Conservation (phyloP, 2,113 vertebrate genomes). For the Gorsachius goisagi region DNA sequence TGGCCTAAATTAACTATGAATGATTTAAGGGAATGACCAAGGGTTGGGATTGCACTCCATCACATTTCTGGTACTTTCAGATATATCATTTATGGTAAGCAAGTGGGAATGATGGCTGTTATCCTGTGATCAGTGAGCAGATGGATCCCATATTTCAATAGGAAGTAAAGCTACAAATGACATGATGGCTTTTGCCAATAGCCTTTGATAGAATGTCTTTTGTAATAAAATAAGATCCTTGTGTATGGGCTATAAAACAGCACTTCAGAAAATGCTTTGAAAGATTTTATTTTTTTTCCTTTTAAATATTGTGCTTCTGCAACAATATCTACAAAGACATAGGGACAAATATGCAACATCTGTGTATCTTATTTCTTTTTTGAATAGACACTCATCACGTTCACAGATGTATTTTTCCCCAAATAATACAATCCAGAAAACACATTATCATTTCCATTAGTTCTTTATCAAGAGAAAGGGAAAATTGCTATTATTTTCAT, state of each 20-base stretch:
- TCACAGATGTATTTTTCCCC: not conserved
- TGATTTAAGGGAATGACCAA: not conserved
- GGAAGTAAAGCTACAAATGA: conserved; percentile 37
- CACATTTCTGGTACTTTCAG: conserved; percentile 19
- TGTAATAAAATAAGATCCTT: conserved; percentile 39
- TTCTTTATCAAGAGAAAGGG: not conserved
- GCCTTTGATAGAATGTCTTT: conserved; percentile 21
- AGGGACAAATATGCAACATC: conserved; percentile 32
- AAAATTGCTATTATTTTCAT: not conserved
- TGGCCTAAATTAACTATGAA: conserved; percentile 13
- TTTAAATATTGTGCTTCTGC: conserved; percentile 32
- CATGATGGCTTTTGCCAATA: conserved; percentile 28
- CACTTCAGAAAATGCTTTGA: conserved; percentile 55
- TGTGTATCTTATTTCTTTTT: conserved; percentile 30
- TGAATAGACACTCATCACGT: not conserved
- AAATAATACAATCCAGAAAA: conserved; percentile 26
- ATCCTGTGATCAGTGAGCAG: conserved; percentile 26
- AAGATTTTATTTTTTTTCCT: conserved; percentile 38
- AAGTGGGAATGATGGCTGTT: conserved; percentile 19
- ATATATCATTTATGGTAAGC: conserved; percentile 14
- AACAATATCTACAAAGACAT: conserved; percentile 7
- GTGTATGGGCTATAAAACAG: conserved; percentile 35
- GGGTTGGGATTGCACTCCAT: not conserved
- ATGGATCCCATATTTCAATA: conserved; percentile 53
- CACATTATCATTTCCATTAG: not conserved